Evolutionary conservation across 2,888 invertebrate species (phyloP).

Genomic region (Venusia cambrica): DNA sequence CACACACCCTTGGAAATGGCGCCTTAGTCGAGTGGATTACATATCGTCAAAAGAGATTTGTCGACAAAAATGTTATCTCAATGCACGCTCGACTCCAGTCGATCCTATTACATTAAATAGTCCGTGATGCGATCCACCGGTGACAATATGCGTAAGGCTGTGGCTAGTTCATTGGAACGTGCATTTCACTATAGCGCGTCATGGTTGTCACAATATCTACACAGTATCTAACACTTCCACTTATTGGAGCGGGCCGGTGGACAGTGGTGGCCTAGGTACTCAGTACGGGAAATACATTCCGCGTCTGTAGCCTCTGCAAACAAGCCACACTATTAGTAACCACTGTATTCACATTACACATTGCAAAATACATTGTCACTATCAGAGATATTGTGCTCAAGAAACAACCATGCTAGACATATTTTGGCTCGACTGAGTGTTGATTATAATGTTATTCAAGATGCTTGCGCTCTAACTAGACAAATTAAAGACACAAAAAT

Average conservation of each 20-base stretch:
- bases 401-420: slow-evolving; percentile 16
- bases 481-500: slow-evolving; percentile 8
- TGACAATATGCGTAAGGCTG: too few relatives aligned
- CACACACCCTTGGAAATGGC: too few relatives aligned
- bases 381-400: slow-evolving; percentile 14
- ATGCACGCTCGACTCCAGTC: too few relatives aligned
- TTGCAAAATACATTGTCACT: slow-evolving; percentile 5
- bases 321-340: slow-evolving; percentile 62
- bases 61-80: too few relatives aligned
- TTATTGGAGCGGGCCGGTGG: too few relatives aligned
- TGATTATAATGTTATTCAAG: slow-evolving; percentile 17
- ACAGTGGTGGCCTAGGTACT: slow-evolving; percentile 60
- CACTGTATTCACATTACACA: slow-evolving; percentile 20
- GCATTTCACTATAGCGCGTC: too few relatives aligned
- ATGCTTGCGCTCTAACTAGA: slow-evolving; percentile 20
- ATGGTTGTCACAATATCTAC: slow-evolving; percentile 15
- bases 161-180: too few relatives aligned
- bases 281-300: slow-evolving; percentile 87
- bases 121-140: too few relatives aligned
- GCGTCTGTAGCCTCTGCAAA: slow-evolving; percentile 86
- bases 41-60: too few relatives aligned
- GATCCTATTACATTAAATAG: too few relatives aligned
- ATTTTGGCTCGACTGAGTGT: slow-evolving; percentile 3
- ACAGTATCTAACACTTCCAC: slow-evolving; percentile 18
- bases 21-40: too few relatives aligned